Evolutionary conservation across 2,888 invertebrate genomes (phyloP).

Genomic region (Erebia ligea): DNA sequence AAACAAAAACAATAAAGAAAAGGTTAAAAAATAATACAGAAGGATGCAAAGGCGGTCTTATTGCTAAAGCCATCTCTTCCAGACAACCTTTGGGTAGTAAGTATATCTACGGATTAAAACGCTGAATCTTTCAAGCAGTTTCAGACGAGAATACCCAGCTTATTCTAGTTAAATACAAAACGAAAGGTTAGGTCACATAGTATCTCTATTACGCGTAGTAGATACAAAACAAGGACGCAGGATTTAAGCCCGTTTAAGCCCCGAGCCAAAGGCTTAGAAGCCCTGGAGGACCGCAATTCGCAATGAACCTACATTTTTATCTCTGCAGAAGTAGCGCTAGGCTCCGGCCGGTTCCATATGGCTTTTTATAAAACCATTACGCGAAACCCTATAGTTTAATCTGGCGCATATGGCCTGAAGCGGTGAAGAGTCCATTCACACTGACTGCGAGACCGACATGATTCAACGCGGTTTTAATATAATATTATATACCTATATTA

Average conservation of each 20-base stretch:
- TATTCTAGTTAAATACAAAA: constrained; percentile 7
- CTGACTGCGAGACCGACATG: no score
- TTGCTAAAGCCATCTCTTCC: no score
- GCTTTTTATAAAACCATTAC: constrained; percentile 42
- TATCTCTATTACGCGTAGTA: not conserved
- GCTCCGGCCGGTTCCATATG: constrained; percentile 24
- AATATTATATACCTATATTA: no score
- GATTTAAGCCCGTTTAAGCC: constrained; percentile 17
- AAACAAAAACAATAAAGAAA: no score
- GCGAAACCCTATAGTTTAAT: constrained; percentile 42
- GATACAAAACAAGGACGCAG: constrained; percentile 17
- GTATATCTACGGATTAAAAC: rapidly evolving
- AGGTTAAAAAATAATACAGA: no score
- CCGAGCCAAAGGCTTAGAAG: constrained; percentile 24
- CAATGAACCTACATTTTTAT: constrained; percentile 32
- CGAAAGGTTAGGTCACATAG: not conserved
- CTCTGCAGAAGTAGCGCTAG: constrained; percentile 22
- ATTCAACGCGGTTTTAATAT: no score
- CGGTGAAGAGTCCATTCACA: no score
- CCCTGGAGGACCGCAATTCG: constrained; percentile 24
- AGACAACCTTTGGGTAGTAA: no score
- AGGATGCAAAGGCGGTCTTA: no score
- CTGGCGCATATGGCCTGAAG: not conserved
- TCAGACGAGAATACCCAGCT: not conserved
- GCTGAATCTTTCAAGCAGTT: not conserved